phyloP scores from a whole-genome alignment of 2,113 vertebrate genomes.

The Leiothrix lutea region DNA sequence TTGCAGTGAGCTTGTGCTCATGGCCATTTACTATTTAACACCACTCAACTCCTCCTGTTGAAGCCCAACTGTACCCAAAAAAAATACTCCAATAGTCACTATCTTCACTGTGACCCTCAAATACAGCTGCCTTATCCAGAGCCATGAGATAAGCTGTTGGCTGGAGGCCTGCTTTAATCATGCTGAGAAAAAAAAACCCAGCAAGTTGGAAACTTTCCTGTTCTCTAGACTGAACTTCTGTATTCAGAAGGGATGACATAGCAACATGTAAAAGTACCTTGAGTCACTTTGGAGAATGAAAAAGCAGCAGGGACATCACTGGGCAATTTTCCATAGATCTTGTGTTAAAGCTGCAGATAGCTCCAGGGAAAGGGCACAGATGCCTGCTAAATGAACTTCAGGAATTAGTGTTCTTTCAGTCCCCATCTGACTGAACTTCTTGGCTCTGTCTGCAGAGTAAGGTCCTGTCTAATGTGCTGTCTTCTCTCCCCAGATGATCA shows the following conservation, averaged over 20 bases:
- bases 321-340: background rate
- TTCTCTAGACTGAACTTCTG: background rate
- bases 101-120: background rate
- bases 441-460: background rate
- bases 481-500: conserved; percentile 83
- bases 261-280: background rate
- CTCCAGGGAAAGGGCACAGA: background rate
- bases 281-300: background rate
- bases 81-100: background rate
- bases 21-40: background rate
- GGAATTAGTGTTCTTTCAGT: background rate
- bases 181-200: background rate
- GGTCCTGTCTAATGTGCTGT: background rate
- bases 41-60: background rate
- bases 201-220: background rate
- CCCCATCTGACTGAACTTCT: background rate
- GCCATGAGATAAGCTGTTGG: background rate
- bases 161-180: background rate
- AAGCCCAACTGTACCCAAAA: background rate
- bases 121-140: background rate
- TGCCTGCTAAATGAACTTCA: background rate
- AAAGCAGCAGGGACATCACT: background rate
- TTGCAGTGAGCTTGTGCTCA: background rate
- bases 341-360: background rate
- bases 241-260: background rate